A percentile compares a stretch with the other conserved stretches of the same genome.
These are phyloP conservation scores for Ophraella communa DNA, from an alignment of 2,888 invertebrate species.

Conservation along the genomic window DNA sequence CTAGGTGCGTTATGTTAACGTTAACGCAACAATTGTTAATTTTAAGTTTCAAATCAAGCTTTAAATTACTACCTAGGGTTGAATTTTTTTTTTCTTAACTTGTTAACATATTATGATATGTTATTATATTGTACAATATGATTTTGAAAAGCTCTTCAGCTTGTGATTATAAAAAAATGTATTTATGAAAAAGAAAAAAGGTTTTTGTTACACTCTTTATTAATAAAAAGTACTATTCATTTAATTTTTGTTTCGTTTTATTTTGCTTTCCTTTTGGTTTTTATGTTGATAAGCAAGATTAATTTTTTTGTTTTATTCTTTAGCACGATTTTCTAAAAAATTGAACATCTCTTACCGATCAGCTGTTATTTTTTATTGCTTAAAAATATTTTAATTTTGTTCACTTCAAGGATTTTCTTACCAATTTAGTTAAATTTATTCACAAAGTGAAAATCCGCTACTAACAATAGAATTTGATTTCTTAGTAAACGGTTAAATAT, in stretches of 20 bases:
- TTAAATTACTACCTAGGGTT: constrained; percentile 43
- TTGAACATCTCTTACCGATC: too few species aligned
- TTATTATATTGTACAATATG: constrained; percentile 40
- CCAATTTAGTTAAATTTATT: too few species aligned
- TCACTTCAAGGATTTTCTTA: too few species aligned
- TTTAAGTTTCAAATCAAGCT: constrained; percentile 45
- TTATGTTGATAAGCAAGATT: too few species aligned
- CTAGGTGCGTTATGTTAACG: constrained; percentile 48
- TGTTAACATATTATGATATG: constrained; percentile 39
- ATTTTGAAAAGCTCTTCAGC: constrained; percentile 39
- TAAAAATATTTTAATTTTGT: too few species aligned
- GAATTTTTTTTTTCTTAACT: constrained; percentile 34
- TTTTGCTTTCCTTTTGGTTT: constrained; percentile 43
- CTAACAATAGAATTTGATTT: too few species aligned
- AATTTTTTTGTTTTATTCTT: too few species aligned
- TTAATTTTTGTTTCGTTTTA: constrained; percentile 48
- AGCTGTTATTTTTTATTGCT: too few species aligned
- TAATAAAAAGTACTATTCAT: constrained; percentile 56
- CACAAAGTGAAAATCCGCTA: too few species aligned
- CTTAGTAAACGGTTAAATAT: too few species aligned
- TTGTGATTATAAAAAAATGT: constrained; percentile 52
- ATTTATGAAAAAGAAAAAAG: constrained; percentile 55
- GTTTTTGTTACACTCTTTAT: constrained; percentile 57
- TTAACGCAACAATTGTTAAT: constrained; percentile 45
- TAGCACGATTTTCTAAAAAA: too few species aligned